Conservation (phyloP, 2,797 vertebrate genomes). For the Danio jaintianensis region DNA sequence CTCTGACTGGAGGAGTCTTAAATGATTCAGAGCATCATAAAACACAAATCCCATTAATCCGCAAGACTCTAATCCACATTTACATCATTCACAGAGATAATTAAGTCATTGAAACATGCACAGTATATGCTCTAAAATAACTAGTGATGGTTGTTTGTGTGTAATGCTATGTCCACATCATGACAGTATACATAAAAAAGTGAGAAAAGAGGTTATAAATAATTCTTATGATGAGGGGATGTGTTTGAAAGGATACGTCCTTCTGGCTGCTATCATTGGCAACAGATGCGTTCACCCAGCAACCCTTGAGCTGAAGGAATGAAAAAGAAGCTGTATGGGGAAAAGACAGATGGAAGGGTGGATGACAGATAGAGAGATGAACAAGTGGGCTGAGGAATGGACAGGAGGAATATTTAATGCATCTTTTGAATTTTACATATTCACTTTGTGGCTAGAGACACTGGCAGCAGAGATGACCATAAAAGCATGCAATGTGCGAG, state of each 20-base stretch:
- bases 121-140: not conserved
- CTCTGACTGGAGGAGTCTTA: not conserved
- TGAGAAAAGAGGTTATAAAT: not conserved
- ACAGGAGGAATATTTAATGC: slow-evolving; percentile 14
- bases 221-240: not conserved
- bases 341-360: slow-evolving; percentile 46
- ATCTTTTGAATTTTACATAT: slow-evolving; percentile 29
- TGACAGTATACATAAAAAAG: not conserved
- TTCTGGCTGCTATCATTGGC: slow-evolving; percentile 10
- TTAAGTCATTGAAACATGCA: not conserved
- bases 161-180: not conserved
- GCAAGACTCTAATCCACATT: slow-evolving; percentile 7
- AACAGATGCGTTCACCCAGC: slow-evolving; percentile 35
- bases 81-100: slow-evolving; percentile 13
- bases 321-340: slow-evolving; percentile 44
- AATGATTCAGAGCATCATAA: slow-evolving; percentile 13
- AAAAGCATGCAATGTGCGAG: not conserved
- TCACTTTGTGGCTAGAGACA: slow-evolving; percentile 24
- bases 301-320: slow-evolving; percentile 29
- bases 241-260: slow-evolving; percentile 19
- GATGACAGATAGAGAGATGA: slow-evolving; percentile 28
- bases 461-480: not conserved
- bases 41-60: slow-evolving; percentile 25
- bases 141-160: not conserved
- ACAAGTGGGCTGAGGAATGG: not conserved